phyloP scores from a whole-genome alignment of 2,888 invertebrate genomes.

The Amphimallon solstitiale region DNA sequence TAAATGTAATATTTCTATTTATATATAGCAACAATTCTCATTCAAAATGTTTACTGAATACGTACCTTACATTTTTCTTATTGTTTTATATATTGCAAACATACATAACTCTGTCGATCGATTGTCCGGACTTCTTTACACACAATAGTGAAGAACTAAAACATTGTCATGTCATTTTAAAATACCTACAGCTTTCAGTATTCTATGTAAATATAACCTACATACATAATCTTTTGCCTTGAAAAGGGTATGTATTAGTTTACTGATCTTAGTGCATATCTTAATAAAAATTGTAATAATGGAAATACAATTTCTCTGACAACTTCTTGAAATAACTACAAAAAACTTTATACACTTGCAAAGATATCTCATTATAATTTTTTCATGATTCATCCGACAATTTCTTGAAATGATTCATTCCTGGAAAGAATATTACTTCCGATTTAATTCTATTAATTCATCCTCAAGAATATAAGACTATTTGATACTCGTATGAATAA shows the following conservation, averaged over 20 bases:
- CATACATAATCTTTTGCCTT: no score
- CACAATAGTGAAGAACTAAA: background rate
- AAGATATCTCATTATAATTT: constrained; percentile 1
- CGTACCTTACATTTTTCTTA: no score
- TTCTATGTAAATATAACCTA: constrained; percentile 18
- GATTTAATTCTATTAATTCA: constrained; percentile 22
- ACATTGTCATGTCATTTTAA: background rate
- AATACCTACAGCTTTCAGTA: background rate
- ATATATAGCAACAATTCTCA: no score
- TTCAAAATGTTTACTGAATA: no score
- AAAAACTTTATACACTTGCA: background rate
- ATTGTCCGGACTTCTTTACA: constrained; percentile 8
- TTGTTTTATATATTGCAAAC: no score
- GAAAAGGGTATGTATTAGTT: no score
- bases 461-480: background rate
- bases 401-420: background rate
- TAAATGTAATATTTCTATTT: no score
- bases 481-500: constrained; percentile 13
- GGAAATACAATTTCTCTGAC: no score
- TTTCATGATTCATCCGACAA: background rate
- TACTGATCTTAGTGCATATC: no score
- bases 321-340: background rate
- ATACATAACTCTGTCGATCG: no score
- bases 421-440: constrained; percentile 5
- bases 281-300: no score